Conservation (phyloP, 2,888 invertebrate species). For the Pristionchus japonicus region DNA sequence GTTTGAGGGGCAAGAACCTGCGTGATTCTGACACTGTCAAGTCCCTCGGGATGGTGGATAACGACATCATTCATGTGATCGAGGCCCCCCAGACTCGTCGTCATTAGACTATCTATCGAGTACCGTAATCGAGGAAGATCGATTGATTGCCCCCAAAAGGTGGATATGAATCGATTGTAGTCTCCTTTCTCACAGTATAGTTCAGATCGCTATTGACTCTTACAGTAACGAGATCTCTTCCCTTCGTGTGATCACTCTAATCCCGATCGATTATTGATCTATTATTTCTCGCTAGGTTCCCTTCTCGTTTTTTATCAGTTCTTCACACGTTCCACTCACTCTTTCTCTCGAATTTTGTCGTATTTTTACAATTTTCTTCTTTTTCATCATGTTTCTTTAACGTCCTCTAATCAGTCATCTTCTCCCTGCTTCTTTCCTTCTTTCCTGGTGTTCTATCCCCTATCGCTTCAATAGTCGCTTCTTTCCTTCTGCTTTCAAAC, state of each 20-base stretch:
- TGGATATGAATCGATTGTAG: not conserved
- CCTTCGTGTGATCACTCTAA: not conserved
- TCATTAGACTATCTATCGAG: not conserved
- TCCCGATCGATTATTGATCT: not conserved
- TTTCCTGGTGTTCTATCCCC: not conserved
- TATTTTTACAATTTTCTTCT: not conserved
- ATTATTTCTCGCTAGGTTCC: not conserved
- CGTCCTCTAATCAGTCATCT: not conserved
- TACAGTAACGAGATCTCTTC: conserved; percentile 16
- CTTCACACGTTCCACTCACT: conserved; percentile 7
- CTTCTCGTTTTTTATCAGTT: not conserved
- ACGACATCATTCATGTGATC: conserved; percentile 46
- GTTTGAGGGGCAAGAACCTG: conserved; percentile 46
- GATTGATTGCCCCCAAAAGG: not conserved
- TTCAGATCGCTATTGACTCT: not conserved
- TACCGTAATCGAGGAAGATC: not conserved
- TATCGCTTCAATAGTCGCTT: not conserved
- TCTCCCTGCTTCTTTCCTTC: not conserved
- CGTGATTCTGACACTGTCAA: conserved; percentile 46
- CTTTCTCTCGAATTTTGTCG: not conserved
- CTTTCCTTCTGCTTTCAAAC: not conserved
- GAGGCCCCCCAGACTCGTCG: conserved; percentile 33
- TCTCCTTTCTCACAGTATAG: not conserved
- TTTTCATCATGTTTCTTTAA: not conserved
- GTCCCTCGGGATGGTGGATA: conserved; percentile 37